phyloP scores from a whole-genome alignment of 2,888 invertebrate genomes.

The Dryococelus australis region DNA sequence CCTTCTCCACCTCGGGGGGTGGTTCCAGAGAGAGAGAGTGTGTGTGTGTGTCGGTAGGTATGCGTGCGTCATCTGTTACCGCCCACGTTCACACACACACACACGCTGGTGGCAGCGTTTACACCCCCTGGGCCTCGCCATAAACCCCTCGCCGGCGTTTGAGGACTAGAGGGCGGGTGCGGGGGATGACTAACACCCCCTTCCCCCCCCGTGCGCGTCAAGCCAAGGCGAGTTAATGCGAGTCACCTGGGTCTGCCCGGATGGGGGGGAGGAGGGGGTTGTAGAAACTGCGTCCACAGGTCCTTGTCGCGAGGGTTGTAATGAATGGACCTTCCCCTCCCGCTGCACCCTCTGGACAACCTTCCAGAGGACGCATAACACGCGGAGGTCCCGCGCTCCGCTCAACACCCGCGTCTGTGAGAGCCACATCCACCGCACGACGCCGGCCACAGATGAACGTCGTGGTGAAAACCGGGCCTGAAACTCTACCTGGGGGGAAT shows the following conservation, averaged over 20 bases:
- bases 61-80: neutral
- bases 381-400: too few species aligned
- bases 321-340: too few species aligned
- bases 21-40: neutral
- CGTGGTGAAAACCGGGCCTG: too few species aligned
- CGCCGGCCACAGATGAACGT: too few species aligned
- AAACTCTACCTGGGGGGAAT: too few species aligned
- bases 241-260: neutral
- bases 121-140: neutral
- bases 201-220: neutral
- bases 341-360: too few species aligned
- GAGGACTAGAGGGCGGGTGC: neutral
- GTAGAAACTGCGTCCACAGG: neutral
- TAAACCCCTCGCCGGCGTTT: neutral
- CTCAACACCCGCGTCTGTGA: too few species aligned
- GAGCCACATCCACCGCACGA: too few species aligned
- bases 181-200: neutral
- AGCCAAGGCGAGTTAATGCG: neutral
- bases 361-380: too few species aligned
- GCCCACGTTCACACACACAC: neutral
- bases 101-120: neutral
- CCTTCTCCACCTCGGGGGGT: neutral
- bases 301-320: neutral
- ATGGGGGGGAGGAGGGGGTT: neutral
- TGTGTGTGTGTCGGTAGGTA: too few species aligned